Evolutionary conservation across 2,888 invertebrate species (phyloP).

Genomic region (Byasa hedistus): DNA sequence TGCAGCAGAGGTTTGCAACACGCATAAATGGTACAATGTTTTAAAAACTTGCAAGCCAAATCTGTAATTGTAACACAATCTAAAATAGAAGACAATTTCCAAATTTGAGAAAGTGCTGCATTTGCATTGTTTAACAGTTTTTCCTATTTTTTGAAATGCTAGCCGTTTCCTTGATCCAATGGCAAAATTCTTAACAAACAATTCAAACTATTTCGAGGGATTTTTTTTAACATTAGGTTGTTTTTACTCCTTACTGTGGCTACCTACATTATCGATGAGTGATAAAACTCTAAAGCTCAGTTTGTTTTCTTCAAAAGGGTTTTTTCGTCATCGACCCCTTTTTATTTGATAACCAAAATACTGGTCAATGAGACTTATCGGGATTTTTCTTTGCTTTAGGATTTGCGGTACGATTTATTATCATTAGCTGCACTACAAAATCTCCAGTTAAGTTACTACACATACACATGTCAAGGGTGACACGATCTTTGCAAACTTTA

Average conservation of each 20-base stretch:
- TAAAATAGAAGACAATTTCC: too few species aligned
- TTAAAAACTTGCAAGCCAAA: too few species aligned
- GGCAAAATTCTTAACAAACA: too few species aligned
- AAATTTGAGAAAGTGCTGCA: too few species aligned
- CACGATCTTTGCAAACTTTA: slow-evolving; percentile 12
- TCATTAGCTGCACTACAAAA: not conserved
- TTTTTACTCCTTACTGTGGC: not conserved
- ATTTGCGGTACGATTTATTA: slow-evolving; percentile 34
- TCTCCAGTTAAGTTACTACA: not conserved
- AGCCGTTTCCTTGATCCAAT: too few species aligned
- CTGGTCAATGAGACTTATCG: slow-evolving; percentile 4
- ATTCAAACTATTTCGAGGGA: too few species aligned
- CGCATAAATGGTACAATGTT: too few species aligned
- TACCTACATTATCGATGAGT: slow-evolving; percentile 4
- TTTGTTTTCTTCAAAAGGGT: slow-evolving; percentile 4
- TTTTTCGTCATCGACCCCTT: slow-evolving; percentile 36
- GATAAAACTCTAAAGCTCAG: slow-evolving; percentile 6
- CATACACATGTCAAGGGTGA: too few species aligned
- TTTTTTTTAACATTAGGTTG: slow-evolving; percentile 7
- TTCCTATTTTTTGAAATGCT: too few species aligned
- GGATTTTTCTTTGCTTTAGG: slow-evolving; percentile 3
- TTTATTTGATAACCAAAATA: slow-evolving; percentile 36
- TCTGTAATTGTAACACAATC: too few species aligned
- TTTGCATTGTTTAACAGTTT: too few species aligned
- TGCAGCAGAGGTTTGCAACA: too few species aligned